These are phyloP conservation scores for Ariopsis seemanni DNA, from an alignment of 2,113 vertebrate genomes.

Conservation along the genomic window DNA sequence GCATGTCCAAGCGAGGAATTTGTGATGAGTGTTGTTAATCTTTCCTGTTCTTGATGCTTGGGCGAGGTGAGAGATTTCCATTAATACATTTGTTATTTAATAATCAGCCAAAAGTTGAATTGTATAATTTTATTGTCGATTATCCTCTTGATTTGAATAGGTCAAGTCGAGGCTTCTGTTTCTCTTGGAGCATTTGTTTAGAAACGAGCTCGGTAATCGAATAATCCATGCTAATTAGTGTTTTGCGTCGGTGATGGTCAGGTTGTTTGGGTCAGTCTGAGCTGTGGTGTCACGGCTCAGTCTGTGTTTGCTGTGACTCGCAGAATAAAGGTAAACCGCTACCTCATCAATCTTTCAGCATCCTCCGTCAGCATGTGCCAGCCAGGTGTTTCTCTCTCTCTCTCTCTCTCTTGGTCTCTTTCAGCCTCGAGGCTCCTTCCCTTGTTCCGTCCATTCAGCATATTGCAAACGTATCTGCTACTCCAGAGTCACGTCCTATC, in stretches of 20 bases:
- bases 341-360: constrained; percentile 58
- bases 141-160: neutral
- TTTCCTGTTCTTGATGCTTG: neutral
- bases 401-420: constrained; percentile 11
- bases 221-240: constrained; percentile 3
- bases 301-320: constrained; percentile 32
- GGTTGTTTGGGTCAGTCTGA: constrained; percentile 4
- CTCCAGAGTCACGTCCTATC: neutral
- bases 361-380: constrained; percentile 23
- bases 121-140: neutral
- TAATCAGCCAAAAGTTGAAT: neutral
- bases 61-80: neutral
- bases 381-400: constrained; percentile 37
- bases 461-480: constrained; percentile 13
- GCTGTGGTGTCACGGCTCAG: constrained; percentile 6
- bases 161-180: neutral
- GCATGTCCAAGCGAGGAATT: neutral
- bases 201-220: neutral
- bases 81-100: neutral
- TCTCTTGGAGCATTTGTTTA: neutral
- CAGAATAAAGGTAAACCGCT: constrained; percentile 38
- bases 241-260: neutral
- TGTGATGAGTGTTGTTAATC: neutral
- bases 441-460: neutral
- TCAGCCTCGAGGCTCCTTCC: neutral